Evolutionary conservation across 2,888 invertebrate genomes (phyloP).

Genomic region (Germaria angustata): DNA sequence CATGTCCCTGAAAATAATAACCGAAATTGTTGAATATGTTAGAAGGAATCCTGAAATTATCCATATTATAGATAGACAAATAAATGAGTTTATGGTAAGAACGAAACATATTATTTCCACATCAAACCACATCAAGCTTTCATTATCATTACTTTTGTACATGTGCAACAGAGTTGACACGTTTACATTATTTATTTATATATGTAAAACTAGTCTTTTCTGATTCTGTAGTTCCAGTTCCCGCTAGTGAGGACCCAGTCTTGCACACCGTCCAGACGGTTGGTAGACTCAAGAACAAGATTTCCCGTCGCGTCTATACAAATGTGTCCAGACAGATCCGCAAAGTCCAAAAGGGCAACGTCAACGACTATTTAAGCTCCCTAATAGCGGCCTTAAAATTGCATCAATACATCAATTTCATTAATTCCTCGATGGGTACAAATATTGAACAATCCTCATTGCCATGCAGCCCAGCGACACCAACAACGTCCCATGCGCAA

Average conservation of each 20-base stretch:
- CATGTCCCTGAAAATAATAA: slow-evolving; percentile 78
- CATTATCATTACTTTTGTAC: background rate
- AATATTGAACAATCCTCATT: slow-evolving; percentile 76
- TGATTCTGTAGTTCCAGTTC: slow-evolving; percentile 81
- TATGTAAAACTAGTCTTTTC: background rate
- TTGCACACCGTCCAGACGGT: slow-evolving; percentile 87
- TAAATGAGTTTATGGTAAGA: slow-evolving; percentile 77
- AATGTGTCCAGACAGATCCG: slow-evolving; percentile 84
- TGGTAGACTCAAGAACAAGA: slow-evolving; percentile 86
- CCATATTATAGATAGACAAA: slow-evolving; percentile 77
- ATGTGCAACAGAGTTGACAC: background rate
- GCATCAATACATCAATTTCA: slow-evolving; percentile 80
- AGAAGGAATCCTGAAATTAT: slow-evolving; percentile 78
- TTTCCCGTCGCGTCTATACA: slow-evolving; percentile 86
- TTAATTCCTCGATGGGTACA: slow-evolving; percentile 79
- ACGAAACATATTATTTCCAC: background rate
- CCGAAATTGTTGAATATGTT: slow-evolving; percentile 78
- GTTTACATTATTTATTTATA: background rate
- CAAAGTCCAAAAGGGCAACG: slow-evolving; percentile 80
- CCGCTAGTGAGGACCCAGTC: slow-evolving; percentile 84
- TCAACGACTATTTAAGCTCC: slow-evolving; percentile 81
- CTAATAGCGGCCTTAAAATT: slow-evolving; percentile 80
- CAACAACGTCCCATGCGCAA: slow-evolving; percentile 10
- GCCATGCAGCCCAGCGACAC: slow-evolving; percentile 39
- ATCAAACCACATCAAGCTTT: background rate